phyloP scores from a whole-genome alignment of 2,113 vertebrate genomes.

The Corythaixoides concolor region DNA sequence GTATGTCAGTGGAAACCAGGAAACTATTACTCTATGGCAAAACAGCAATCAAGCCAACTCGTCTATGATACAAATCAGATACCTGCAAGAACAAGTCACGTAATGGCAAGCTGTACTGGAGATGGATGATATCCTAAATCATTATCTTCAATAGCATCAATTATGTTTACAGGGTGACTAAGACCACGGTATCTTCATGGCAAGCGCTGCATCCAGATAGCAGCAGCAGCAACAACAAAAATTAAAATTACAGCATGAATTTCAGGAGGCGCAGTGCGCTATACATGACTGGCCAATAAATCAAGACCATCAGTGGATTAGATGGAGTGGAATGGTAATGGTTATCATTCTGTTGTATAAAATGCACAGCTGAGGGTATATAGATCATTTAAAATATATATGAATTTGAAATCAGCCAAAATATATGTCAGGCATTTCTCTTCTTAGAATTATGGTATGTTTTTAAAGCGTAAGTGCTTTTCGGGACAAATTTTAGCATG shows the following conservation, averaged over 20 bases:
- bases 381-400: slow-evolving; percentile 28
- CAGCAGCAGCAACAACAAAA: slow-evolving; percentile 32
- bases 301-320: slow-evolving; percentile 31
- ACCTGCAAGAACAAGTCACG: slow-evolving; percentile 41
- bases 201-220: background rate
- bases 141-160: slow-evolving; percentile 49
- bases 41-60: slow-evolving; percentile 47
- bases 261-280: slow-evolving; percentile 14
- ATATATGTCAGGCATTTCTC: slow-evolving; percentile 16
- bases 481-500: slow-evolving; percentile 32
- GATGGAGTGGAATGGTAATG: slow-evolving; percentile 44
- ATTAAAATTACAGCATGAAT: slow-evolving; percentile 33
- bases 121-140: slow-evolving; percentile 67
- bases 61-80: slow-evolving; percentile 55
- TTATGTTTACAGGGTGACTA: slow-evolving; percentile 50
- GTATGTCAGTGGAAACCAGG: slow-evolving; percentile 47
- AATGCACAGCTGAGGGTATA: slow-evolving; percentile 12
- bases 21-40: slow-evolving; percentile 48
- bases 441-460: slow-evolving; percentile 12
- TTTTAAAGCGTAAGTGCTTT: slow-evolving; percentile 42
- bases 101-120: slow-evolving; percentile 34
- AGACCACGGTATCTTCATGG: slow-evolving; percentile 33
- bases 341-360: slow-evolving; percentile 42
- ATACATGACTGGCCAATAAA: slow-evolving; percentile 16
- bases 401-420: slow-evolving; percentile 52